A percentile compares a stretch with the other conserved stretches of the same genome.
Conservation (phyloP, 1,140 invertebrate species). For the Meloidogyne hapla region DNA sequence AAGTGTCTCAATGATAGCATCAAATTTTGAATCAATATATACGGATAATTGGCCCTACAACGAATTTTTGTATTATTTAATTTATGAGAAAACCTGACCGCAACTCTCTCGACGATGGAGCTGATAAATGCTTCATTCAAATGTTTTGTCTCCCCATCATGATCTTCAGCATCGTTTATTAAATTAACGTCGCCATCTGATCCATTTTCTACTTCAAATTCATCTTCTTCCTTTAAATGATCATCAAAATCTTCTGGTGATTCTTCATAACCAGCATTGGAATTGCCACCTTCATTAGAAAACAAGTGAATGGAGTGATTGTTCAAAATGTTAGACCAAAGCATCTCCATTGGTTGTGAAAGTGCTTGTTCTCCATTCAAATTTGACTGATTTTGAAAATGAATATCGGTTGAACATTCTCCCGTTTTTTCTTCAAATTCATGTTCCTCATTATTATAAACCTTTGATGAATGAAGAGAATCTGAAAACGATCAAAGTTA, state of each 20-base stretch:
- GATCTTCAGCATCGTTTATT: too few species aligned
- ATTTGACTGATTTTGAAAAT: background rate
- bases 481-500: too few species aligned
- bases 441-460: too few species aligned
- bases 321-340: conserved; percentile 18
- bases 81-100: background rate
- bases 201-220: conserved; percentile 2
- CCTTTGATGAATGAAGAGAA: too few species aligned
- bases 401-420: background rate
- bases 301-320: background rate
- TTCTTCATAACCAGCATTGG: background rate
- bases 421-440: too few species aligned
- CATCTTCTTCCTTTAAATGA: background rate
- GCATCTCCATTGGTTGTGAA: conserved; percentile 21
- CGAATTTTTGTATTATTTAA: too few species aligned
- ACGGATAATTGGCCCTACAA: too few species aligned
- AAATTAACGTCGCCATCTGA: background rate
- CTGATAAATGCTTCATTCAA: background rate
- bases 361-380: background rate
- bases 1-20: too few species aligned
- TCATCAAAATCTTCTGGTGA: background rate
- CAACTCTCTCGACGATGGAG: background rate
- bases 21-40: too few species aligned
- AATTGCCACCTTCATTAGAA: background rate
- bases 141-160: too few species aligned